phyloP scores from a whole-genome alignment of 1,140 invertebrate species.

The Papilio xuthus region DNA sequence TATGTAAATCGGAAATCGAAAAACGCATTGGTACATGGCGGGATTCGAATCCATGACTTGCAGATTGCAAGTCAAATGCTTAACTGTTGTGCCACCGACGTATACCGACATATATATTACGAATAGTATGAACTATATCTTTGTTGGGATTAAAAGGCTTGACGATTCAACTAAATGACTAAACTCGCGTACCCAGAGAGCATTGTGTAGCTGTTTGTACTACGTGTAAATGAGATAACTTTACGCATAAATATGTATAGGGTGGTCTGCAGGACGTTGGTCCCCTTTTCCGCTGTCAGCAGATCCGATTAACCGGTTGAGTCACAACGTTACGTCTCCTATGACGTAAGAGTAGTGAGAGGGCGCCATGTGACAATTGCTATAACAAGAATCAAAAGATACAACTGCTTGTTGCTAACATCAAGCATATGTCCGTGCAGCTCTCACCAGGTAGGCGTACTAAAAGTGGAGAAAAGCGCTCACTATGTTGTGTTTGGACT shows the following conservation, averaged over 20 bases:
- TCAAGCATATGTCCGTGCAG: not conserved
- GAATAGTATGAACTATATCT: no score
- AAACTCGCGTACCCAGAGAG: not conserved
- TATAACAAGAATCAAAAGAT: not conserved
- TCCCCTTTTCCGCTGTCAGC: conserved; percentile 24
- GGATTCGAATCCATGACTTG: no score
- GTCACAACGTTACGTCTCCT: conserved; percentile 6
- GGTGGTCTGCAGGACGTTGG: conserved; percentile 22
- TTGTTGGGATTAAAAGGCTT: not conserved
- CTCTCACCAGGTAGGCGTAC: not conserved
- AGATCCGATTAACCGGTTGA: conserved; percentile 24
- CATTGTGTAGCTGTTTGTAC: not conserved
- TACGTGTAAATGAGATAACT: conserved; percentile 1
- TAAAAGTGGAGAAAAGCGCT: not conserved
- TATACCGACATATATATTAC: no score
- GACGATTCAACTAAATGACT: not conserved
- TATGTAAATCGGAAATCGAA: no score
- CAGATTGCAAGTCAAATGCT: no score
- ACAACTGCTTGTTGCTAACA: not conserved
- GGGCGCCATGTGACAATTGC: not conserved
- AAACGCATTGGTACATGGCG: no score
- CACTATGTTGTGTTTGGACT: not conserved
- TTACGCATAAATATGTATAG: not conserved
- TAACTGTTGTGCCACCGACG: no score
- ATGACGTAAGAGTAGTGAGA: conserved; percentile 21